Evolutionary conservation across 2,888 invertebrate genomes (phyloP).

Genomic region (Cenopis cana): DNA sequence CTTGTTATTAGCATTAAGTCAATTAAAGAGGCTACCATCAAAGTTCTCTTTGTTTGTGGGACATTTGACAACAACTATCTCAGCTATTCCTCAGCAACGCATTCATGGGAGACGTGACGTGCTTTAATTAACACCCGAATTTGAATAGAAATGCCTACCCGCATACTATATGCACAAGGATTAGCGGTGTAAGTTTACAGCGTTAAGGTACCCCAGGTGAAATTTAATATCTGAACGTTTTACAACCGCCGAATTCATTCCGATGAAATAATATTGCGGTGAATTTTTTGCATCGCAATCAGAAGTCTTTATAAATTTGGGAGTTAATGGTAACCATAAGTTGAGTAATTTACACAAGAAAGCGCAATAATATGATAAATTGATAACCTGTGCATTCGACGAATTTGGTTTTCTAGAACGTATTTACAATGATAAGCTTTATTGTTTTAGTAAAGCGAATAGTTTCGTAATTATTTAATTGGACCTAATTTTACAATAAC

Average conservation of each 20-base stretch:
- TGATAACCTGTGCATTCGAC: no score
- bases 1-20: slow-evolving; percentile 20
- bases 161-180: slow-evolving; percentile 38
- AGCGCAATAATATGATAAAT: no score
- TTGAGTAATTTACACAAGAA: no score
- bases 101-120: slow-evolving; percentile 51
- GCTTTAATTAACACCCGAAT: slow-evolving; percentile 57
- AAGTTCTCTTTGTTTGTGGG: slow-evolving; percentile 20
- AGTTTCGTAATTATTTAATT: not conserved
- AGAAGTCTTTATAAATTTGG: not conserved
- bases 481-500: not conserved
- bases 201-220: slow-evolving; percentile 42
- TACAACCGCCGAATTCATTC: slow-evolving; percentile 30
- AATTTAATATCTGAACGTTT: slow-evolving; percentile 43
- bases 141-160: slow-evolving; percentile 56
- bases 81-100: slow-evolving; percentile 42
- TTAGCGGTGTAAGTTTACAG: slow-evolving; percentile 40
- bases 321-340: not conserved
- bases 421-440: slow-evolving; percentile 21
- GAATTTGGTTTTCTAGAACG: no score
- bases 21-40: slow-evolving; percentile 24
- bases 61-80: slow-evolving; percentile 40
- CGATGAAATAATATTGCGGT: slow-evolving; percentile 30
- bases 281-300: slow-evolving; percentile 16
- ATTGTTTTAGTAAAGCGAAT: slow-evolving; percentile 3